phyloP scores from a whole-genome alignment of 1,140 invertebrate genomes.

The Amyelois transitella region DNA sequence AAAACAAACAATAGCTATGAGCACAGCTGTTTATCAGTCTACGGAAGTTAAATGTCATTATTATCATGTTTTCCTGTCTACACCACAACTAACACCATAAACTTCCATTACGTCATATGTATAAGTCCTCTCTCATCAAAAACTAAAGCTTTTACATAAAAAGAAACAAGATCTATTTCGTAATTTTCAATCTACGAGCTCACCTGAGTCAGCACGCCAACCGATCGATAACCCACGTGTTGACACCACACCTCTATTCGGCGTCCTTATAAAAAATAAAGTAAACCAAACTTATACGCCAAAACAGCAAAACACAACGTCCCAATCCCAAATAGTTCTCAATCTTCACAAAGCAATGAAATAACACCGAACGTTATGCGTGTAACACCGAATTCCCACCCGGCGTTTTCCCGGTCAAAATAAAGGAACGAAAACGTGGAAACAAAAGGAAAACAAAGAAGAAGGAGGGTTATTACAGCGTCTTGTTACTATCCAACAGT shows the following conservation, averaged over 20 bases:
- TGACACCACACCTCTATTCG: conserved; percentile 24
- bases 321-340: conserved; percentile 16
- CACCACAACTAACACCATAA: not conserved
- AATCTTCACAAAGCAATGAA: conserved; percentile 32
- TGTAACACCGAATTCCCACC: conserved; percentile 31
- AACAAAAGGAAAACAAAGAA: conserved; percentile 27
- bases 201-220: conserved; percentile 14
- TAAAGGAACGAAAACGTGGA: conserved; percentile 34
- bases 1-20: not conserved
- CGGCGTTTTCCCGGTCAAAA: conserved; percentile 61
- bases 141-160: not conserved
- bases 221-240: conserved; percentile 49
- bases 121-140: not conserved
- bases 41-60: conserved; percentile 25
- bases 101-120: not conserved
- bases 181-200: conserved; percentile 8
- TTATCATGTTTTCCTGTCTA: conserved; percentile 27
- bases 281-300: conserved; percentile 20
- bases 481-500: not conserved
- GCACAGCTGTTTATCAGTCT: conserved; percentile 33
- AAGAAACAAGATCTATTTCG: not conserved
- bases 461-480: not conserved
- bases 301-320: conserved; percentile 33
- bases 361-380: conserved; percentile 32
- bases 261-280: conserved; percentile 30